Evolutionary conservation across 1,140 invertebrate genomes (phyloP), one percentile per base, ranked within the genome.

Genomic region (Thaumatotibia leucotreta): DNA sequence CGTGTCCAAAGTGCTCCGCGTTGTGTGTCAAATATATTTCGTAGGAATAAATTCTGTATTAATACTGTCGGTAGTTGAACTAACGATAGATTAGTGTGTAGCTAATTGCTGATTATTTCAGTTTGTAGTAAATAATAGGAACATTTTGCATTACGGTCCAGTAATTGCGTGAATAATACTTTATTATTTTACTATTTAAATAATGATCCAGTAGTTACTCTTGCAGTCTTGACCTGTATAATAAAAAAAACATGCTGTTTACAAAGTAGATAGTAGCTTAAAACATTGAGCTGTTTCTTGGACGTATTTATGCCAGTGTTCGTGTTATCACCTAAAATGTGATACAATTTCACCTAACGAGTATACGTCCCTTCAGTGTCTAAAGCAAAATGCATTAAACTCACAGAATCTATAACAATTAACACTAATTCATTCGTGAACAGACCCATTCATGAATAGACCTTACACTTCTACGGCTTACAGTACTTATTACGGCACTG

Each of bases 41-140:
- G 24, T 58, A 58, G 52, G 52, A 58, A 58, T 58, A 58, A 58
- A 29, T 10, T 58, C 52, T 58, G 52, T 58, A 58, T 31, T 20
- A 24, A 39, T 31, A 33, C 80, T 79, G 73, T 82, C 75, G 72
- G 68, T 63, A 78, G 80, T 80, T 50, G 78, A 77, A 82, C 75
- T 78, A 78, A 68, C 69, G 74, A 74, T 78, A 69, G 74, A 74
- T n/a, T n/a, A n/a, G n/a, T 65, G 20, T 58, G 32, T 65, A 71
- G 61, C 31, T 32, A 65, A 24, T 65, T 45, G 17, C 50, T 24
- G 29, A 39, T 62, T 39, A 64, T 61, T n/a, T 67, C 8, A 58
- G 52, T 54, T 54, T 24, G 1, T 63, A 63, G 39, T 45, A 17
- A 45, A 45, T 45, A 45, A 14, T 45, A 45, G 14, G 20, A 45